These are phyloP conservation scores for Ceyx margarethae DNA, from an alignment of 2,113 vertebrate genomes.

Conservation along the genomic window DNA sequence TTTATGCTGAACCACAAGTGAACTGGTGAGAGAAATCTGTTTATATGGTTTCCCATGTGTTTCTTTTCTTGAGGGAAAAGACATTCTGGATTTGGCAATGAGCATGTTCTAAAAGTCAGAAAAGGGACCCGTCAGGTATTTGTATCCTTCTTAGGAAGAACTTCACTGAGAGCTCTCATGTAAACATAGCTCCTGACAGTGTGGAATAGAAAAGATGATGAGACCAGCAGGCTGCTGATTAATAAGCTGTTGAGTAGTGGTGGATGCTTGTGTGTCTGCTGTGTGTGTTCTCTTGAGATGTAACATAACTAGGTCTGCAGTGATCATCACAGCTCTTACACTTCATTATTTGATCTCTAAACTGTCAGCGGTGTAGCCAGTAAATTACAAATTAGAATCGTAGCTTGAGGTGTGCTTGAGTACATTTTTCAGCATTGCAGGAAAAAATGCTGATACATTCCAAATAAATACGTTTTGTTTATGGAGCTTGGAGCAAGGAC, in stretches of 20 bases:
- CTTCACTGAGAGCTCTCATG: slow-evolving; percentile 8
- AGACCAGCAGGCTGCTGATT: slow-evolving; percentile 43
- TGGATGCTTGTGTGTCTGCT: not conserved
- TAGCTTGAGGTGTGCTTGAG: not conserved
- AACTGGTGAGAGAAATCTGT: not conserved
- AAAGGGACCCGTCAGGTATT: not conserved
- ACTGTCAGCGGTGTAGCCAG: not conserved
- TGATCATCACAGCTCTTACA: not conserved
- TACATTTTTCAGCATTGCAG: not conserved
- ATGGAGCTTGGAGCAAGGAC: not conserved
- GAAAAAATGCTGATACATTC: not conserved
- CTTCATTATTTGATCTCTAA: not conserved
- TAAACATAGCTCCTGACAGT: slow-evolving; percentile 3
- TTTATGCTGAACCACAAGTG: not conserved
- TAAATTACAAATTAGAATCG: not conserved
- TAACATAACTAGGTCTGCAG: not conserved
- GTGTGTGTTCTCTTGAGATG: not conserved
- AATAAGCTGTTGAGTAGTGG: slow-evolving; percentile 19
- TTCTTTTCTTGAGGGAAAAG: not conserved
- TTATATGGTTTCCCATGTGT: not conserved
- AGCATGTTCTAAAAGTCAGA: not conserved
- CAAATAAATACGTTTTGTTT: slow-evolving; percentile 6
- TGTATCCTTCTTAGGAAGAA: not conserved
- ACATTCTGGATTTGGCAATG: not conserved
- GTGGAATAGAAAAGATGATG: not conserved